Conservation (phyloP, 1,140 invertebrate species). For the Vanessa tameamea region DNA sequence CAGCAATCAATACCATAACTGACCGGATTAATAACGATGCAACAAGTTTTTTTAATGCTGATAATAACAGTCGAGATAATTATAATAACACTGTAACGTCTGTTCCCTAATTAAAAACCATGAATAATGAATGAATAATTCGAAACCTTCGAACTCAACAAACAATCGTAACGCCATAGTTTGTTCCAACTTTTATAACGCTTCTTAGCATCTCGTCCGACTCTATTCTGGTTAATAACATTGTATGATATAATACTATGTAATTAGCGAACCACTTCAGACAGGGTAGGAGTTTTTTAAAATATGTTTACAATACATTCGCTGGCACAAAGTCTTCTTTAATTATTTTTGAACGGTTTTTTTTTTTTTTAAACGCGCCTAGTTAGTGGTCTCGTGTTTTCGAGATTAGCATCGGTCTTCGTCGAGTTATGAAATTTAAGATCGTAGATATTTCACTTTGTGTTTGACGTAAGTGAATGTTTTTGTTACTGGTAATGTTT, state of each 20-base stretch:
- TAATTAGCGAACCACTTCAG: background rate
- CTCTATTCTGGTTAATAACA: background rate
- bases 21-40: conserved; percentile 32
- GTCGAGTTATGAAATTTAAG: conserved; percentile 16
- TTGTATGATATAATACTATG: background rate
- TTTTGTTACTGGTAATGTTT: background rate
- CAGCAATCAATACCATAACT: conserved; percentile 47
- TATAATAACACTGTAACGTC: conserved; percentile 29
- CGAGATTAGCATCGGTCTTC: conserved; percentile 1
- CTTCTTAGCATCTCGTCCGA: background rate
- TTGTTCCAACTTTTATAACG: background rate
- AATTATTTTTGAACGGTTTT: conserved; percentile 2
- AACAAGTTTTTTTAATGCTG: conserved; percentile 40
- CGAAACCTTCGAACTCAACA: background rate
- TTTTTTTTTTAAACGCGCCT: conserved; percentile 12
- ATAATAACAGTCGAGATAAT: conserved; percentile 54
- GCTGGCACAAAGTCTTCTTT: conserved; percentile 2
- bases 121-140: conserved; percentile 1
- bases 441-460: conserved; percentile 8
- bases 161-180: background rate
- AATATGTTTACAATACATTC: background rate
- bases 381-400: conserved; percentile 5
- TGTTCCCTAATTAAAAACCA: background rate
- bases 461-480: conserved; percentile 42
- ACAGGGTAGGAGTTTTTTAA: background rate